These are phyloP conservation scores for Daphoenositta chrysoptera DNA, from an alignment of 2,113 vertebrate species.

Conservation along the genomic window DNA sequence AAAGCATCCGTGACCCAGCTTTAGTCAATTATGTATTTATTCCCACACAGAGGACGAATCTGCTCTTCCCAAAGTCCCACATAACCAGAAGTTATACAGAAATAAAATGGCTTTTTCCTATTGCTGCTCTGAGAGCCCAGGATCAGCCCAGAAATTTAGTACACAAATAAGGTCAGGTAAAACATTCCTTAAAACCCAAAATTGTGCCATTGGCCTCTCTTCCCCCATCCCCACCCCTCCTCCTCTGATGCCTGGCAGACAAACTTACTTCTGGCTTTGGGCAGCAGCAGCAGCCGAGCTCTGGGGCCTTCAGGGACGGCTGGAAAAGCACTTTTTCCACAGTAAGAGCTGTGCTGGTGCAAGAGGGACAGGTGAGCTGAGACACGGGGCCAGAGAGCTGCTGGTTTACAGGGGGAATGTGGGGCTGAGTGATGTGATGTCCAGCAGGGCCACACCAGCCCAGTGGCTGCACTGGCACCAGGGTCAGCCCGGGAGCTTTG, in stretches of 20 bases:
- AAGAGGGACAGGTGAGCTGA: not conserved
- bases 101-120: not conserved
- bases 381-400: not conserved
- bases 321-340: not conserved
- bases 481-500: not conserved
- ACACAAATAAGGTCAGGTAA: not conserved
- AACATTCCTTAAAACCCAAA: not conserved
- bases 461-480: not conserved
- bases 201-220: not conserved
- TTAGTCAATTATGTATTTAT: not conserved
- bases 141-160: not conserved
- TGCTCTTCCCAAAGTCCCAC: not conserved
- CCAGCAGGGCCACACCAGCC: not conserved
- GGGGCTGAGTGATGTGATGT: not conserved
- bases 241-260: not conserved
- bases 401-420: not conserved
- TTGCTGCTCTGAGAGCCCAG: not conserved
- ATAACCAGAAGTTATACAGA: not conserved
- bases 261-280: not conserved
- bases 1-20: not conserved
- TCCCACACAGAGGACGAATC: not conserved
- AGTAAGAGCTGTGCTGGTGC: not conserved
- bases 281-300: not conserved
- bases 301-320: accelerated
- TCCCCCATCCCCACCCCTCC: not conserved